A percentile compares a stretch with the other conserved stretches of the same genome.
Conservation (phyloP, 1,140 invertebrate species). For the Wiebesia pumilae region DNA sequence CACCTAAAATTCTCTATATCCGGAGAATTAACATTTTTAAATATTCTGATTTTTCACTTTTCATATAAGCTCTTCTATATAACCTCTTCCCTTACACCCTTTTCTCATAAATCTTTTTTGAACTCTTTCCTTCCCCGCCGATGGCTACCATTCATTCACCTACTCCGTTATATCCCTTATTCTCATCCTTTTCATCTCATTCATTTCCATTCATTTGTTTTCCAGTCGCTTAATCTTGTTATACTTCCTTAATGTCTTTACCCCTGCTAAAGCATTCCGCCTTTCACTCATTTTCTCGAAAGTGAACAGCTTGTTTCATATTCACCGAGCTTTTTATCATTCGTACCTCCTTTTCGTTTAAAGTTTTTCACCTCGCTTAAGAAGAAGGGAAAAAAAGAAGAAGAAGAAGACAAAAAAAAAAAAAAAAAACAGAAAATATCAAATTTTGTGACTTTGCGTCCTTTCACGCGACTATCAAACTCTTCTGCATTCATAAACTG, state of each 20-base stretch:
- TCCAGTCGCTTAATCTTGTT: constrained; percentile 26
- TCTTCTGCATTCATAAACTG: constrained; percentile 6
- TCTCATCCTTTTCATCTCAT: constrained; percentile 14
- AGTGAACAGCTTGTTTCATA: constrained; percentile 22
- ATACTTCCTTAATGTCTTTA: constrained; percentile 23
- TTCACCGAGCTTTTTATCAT: not conserved
- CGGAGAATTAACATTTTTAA: constrained; percentile 16
- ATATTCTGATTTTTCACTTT: constrained; percentile 19
- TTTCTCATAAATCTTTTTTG: constrained; percentile 16
- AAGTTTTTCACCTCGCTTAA: not conserved
- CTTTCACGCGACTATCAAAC: not conserved
- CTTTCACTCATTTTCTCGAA: not conserved
- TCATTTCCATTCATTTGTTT: constrained; percentile 31
- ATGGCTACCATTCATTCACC: not conserved
- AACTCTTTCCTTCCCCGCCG: not conserved
- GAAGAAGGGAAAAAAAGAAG: too few species aligned
- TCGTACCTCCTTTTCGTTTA: not conserved
- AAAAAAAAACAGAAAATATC: constrained; percentile 5
- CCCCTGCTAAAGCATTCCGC: not conserved
- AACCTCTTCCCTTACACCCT: not conserved
- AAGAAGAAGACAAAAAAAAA: too few species aligned
- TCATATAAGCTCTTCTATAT: not conserved
- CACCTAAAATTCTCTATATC: constrained; percentile 14
- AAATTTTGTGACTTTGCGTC: not conserved
- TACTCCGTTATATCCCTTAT: constrained; percentile 5